Percentiles rank a stretch among this genome's conserved stretches.
These are phyloP conservation scores for Parambassis ranga DNA, from an alignment of 2,797 vertebrate genomes.

Conservation along the genomic window DNA sequence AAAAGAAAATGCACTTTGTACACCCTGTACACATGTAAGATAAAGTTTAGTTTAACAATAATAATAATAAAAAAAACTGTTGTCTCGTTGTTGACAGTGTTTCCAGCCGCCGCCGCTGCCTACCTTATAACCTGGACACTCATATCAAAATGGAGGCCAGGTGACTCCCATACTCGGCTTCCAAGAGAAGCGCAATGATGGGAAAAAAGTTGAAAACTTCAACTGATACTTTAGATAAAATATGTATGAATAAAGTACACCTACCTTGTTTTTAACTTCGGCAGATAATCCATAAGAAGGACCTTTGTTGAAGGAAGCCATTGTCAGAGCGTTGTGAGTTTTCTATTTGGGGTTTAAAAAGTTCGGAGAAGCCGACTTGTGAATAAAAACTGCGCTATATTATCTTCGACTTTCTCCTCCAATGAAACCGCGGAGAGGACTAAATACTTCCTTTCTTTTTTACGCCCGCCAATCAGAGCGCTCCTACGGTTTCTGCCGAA, in stretches of 20 bases:
- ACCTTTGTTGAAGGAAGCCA: constrained; percentile 78
- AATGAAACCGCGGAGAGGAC: constrained; percentile 58
- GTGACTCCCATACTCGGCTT: constrained; percentile 18
- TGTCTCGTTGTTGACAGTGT: background rate
- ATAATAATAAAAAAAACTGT: background rate
- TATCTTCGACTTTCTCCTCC: constrained; percentile 54
- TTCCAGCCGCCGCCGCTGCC: background rate
- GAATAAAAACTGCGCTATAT: constrained; percentile 26
- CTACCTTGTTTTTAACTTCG: constrained; percentile 81
- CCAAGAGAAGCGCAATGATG: background rate
- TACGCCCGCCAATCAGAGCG: constrained; percentile 69
- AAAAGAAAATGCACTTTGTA: no score
- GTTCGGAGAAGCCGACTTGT: background rate
- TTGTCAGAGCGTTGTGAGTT: constrained; percentile 30
- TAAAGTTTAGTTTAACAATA: no score
- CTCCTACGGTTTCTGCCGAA: constrained; percentile 51
- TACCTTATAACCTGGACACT: background rate
- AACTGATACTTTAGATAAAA: background rate
- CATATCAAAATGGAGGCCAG: constrained; percentile 61
- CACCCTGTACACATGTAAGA: no score
- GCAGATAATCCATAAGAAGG: constrained; percentile 79
- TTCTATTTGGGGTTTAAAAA: background rate
- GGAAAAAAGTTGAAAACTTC: constrained; percentile 1
- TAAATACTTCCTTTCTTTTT: constrained; percentile 71
- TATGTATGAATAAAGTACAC: background rate